Conservation (phyloP, 2,797 vertebrate genomes). For the Erethizon dorsatum region DNA sequence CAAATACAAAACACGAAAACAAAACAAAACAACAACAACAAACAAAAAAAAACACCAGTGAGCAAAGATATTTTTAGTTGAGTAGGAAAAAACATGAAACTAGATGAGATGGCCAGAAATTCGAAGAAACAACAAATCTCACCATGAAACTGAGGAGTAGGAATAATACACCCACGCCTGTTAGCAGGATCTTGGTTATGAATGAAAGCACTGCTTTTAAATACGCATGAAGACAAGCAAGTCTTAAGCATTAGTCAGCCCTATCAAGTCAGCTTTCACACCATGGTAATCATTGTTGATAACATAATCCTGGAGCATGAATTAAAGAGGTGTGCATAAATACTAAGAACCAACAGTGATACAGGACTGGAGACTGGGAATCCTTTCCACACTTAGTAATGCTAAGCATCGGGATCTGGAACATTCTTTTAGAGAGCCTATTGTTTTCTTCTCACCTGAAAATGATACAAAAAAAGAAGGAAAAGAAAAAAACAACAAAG, state of each 20-base stretch:
- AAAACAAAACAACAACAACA: not conserved
- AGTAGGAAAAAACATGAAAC: not conserved
- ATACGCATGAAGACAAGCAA: not conserved
- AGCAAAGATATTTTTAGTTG: not conserved
- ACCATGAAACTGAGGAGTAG: constrained; percentile 7
- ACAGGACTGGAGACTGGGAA: not conserved
- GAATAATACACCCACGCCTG: not conserved
- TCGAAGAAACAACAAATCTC: constrained; percentile 24
- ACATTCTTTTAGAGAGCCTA: not conserved
- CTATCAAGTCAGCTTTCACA: constrained; percentile 48
- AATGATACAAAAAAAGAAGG: not conserved
- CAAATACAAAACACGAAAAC: not conserved
- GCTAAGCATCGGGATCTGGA: not conserved
- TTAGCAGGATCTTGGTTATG: constrained; percentile 41
- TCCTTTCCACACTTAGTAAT: not conserved
- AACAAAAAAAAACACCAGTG: not conserved
- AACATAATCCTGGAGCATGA: constrained; percentile 29
- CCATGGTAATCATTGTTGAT: constrained; percentile 20
- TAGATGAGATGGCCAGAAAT: not conserved
- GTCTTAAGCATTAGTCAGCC: not conserved
- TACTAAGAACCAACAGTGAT: not conserved
- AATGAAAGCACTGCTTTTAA: constrained; percentile 64
- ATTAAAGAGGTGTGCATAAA: not conserved
- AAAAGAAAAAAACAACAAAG: not conserved
- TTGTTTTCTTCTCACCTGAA: not conserved